These are phyloP conservation scores for Oxygymnocypris stewartii DNA, from an alignment of 2,113 vertebrate genomes.

Conservation along the genomic window DNA sequence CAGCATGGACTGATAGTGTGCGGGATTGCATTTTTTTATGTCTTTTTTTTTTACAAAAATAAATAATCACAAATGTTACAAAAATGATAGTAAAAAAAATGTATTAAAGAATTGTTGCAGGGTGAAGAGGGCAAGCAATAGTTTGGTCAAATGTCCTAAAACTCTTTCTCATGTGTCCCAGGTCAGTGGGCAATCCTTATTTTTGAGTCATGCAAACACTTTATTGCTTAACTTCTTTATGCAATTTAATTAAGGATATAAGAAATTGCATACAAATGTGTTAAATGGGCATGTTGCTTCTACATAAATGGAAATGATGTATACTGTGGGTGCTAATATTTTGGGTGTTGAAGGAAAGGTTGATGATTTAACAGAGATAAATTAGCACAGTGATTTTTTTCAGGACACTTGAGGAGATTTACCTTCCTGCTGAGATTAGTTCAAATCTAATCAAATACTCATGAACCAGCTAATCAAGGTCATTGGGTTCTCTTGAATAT, in stretches of 20 bases:
- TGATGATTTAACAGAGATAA: constrained; percentile 1
- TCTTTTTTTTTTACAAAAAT: too few relatives aligned
- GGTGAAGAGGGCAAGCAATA: background rate
- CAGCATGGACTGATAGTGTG: too few relatives aligned
- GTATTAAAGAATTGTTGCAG: too few relatives aligned
- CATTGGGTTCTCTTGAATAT: constrained; percentile 13
- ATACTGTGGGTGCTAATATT: background rate
- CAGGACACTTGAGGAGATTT: background rate
- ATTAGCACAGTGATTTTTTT: constrained; percentile 10
- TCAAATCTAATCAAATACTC: background rate
- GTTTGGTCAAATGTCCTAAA: background rate
- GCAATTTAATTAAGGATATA: background rate
- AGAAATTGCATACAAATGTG: background rate
- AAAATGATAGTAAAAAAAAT: too few relatives aligned
- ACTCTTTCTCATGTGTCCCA: background rate
- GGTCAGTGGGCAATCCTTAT: background rate
- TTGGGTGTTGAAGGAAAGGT: background rate
- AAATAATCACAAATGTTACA: too few relatives aligned
- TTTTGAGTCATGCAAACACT: background rate
- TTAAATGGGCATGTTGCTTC: background rate
- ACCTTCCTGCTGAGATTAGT: constrained; percentile 6
- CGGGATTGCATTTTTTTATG: too few relatives aligned
- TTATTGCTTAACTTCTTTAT: background rate
- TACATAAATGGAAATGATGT: background rate
- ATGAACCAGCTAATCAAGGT: constrained; percentile 30